Conservation (phyloP, 1,140 invertebrate genomes). For the Parasteatoda tepidariorum region DNA sequence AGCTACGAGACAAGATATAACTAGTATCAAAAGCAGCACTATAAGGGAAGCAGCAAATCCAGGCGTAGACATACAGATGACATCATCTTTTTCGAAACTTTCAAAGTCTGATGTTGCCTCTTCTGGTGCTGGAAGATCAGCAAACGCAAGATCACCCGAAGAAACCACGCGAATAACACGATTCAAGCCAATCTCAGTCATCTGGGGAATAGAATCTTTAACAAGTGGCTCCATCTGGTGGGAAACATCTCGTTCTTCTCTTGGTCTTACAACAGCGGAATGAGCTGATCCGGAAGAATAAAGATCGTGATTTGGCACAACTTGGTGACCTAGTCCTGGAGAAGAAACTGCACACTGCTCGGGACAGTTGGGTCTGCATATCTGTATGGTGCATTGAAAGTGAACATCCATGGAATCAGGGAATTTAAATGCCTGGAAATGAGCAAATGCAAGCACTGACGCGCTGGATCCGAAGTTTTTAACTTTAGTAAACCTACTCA, state of each 20-base stretch:
- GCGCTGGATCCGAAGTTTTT: slow-evolving; percentile 95
- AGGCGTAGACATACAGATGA: slow-evolving; percentile 93
- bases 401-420: slow-evolving; percentile 66
- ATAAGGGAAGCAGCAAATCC: slow-evolving; percentile 87
- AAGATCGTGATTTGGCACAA: slow-evolving; percentile 7
- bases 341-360: slow-evolving; percentile 52
- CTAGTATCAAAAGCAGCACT: slow-evolving; percentile 80
- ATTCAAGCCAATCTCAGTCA: slow-evolving; percentile 65
- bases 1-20: slow-evolving; percentile 85
- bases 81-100: slow-evolving; percentile 67
- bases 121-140: slow-evolving; percentile 4
- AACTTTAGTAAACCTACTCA: slow-evolving; percentile 93
- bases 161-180: slow-evolving; percentile 73
- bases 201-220: slow-evolving; percentile 29
- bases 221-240: not conserved
- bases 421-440: slow-evolving; percentile 75
- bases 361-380: slow-evolving; percentile 62
- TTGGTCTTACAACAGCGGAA: slow-evolving; percentile 9
- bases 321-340: slow-evolving; percentile 17
- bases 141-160: slow-evolving; percentile 50
- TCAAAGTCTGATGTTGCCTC: not conserved
- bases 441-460: slow-evolving; percentile 92
- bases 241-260: slow-evolving; percentile 57
- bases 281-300: slow-evolving; percentile 28
- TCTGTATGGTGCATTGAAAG: slow-evolving; percentile 67